Percentiles rank a stretch among this genome's conserved stretches.
phyloP scores from a whole-genome alignment of 2,113 vertebrate genomes.

The Halcyon malimbica region DNA sequence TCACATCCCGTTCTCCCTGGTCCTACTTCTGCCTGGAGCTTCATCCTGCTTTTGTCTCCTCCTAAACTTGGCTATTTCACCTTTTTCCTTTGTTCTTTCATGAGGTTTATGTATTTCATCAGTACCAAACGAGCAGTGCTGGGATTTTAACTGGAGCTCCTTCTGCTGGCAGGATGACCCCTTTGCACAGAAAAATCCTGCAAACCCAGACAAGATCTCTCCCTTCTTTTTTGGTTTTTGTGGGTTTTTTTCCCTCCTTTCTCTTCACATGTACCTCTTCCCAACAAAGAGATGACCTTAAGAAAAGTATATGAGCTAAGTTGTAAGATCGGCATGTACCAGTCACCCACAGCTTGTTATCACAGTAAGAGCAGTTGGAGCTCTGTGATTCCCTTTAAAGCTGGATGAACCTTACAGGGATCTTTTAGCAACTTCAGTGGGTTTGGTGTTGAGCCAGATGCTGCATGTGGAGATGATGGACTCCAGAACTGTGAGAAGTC shows the following conservation, averaged over 20 bases:
- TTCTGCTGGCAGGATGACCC: constrained; percentile 30
- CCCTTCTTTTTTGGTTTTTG: no score
- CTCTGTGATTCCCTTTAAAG: neutral
- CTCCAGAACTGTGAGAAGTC: neutral
- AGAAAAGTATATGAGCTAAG: neutral
- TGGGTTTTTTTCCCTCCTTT: neutral
- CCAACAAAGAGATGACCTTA: neutral
- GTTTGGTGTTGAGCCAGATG: accelerated
- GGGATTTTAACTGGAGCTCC: constrained; percentile 48
- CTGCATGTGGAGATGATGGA: neutral
- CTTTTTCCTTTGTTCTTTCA: neutral
- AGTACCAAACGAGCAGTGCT: neutral
- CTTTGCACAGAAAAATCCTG: neutral
- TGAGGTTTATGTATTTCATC: neutral
- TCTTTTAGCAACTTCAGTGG: neutral
- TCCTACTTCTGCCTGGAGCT: neutral
- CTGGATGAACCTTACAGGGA: neutral
- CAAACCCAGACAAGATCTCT: neutral
- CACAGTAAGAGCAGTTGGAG: accelerated
- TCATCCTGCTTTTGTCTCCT: neutral
- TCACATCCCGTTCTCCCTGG: no score
- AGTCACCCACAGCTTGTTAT: neutral
- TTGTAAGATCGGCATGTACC: no score
- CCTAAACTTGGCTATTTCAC: neutral
- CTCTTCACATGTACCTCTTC: neutral